These are phyloP conservation scores for Troides helena DNA, from an alignment of 2,888 invertebrate species.

Conservation along the genomic window DNA sequence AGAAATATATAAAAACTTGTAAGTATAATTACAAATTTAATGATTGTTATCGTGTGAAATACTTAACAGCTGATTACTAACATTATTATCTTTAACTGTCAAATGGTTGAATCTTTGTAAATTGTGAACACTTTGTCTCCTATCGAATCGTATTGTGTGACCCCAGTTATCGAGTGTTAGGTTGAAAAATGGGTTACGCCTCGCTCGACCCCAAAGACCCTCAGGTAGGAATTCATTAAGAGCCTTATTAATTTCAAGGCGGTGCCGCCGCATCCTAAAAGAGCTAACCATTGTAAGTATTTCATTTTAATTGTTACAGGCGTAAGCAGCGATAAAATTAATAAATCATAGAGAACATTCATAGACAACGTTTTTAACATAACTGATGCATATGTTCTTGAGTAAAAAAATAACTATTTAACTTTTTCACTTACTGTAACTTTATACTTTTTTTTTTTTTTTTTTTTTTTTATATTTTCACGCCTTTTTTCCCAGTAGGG, in stretches of 20 bases:
- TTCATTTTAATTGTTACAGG: slow-evolving; percentile 20
- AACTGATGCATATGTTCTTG: neutral
- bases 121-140: slow-evolving; percentile 22
- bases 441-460: too few relatives aligned
- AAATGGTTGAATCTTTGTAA: slow-evolving; percentile 16
- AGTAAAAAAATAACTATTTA: too few relatives aligned
- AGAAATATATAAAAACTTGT: neutral
- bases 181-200: slow-evolving; percentile 72
- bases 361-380: neutral
- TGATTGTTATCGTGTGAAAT: slow-evolving; percentile 4
- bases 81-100: slow-evolving; percentile 12
- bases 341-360: slow-evolving; percentile 12
- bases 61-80: slow-evolving; percentile 3
- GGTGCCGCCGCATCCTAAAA: slow-evolving; percentile 50
- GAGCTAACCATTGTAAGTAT: slow-evolving; percentile 15
- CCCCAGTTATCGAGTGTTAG: slow-evolving; percentile 57
- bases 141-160: slow-evolving; percentile 30
- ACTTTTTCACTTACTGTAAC: too few relatives aligned
- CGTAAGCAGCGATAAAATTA: slow-evolving; percentile 1
- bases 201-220: slow-evolving; percentile 42
- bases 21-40: slow-evolving; percentile 11
- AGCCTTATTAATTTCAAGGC: slow-evolving; percentile 68
- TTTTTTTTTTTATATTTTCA: too few relatives aligned
- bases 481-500: too few relatives aligned
- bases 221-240: slow-evolving; percentile 62